phyloP scores from a whole-genome alignment of 2,888 invertebrate species.

The Yponomeuta cagnagella region DNA sequence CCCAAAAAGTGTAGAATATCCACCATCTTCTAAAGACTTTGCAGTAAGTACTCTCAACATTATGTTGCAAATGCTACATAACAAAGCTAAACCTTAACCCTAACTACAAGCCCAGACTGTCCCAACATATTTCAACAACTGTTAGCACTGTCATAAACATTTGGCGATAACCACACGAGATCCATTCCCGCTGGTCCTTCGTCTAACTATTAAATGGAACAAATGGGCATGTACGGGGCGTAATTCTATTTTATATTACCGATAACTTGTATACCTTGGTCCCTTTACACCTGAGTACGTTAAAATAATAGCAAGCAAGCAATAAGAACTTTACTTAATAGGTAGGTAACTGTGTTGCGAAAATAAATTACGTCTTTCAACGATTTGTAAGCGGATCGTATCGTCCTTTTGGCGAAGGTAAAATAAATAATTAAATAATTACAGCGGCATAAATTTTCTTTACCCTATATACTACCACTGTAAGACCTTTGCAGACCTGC shows the following conservation, averaged over 20 bases:
- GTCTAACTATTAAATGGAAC: slow-evolving; percentile 19
- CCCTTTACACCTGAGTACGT: slow-evolving; percentile 16
- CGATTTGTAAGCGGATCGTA: too few species aligned
- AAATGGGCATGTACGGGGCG: slow-evolving; percentile 31
- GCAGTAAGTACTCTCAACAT: not conserved
- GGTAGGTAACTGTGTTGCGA: too few species aligned
- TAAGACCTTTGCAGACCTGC: too few species aligned
- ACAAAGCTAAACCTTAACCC: not conserved
- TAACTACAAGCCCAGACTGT: not conserved
- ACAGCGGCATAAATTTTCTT: too few species aligned
- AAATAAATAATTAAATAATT: too few species aligned
- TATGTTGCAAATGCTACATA: not conserved
- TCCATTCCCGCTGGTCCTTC: slow-evolving; percentile 13
- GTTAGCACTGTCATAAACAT: slow-evolving; percentile 8
- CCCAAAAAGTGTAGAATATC: too few species aligned
- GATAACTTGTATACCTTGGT: slow-evolving; percentile 27
- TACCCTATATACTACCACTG: too few species aligned
- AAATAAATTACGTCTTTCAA: too few species aligned
- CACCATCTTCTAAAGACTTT: not conserved
- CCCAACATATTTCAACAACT: slow-evolving; percentile 6
- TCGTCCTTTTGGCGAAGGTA: too few species aligned
- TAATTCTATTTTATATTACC: slow-evolving; percentile 31
- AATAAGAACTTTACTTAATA: too few species aligned
- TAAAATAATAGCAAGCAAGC: too few species aligned
- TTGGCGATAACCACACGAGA: slow-evolving; percentile 4